Conservation (phyloP, 2,888 invertebrate genomes). For the Osmoderma eremita region DNA sequence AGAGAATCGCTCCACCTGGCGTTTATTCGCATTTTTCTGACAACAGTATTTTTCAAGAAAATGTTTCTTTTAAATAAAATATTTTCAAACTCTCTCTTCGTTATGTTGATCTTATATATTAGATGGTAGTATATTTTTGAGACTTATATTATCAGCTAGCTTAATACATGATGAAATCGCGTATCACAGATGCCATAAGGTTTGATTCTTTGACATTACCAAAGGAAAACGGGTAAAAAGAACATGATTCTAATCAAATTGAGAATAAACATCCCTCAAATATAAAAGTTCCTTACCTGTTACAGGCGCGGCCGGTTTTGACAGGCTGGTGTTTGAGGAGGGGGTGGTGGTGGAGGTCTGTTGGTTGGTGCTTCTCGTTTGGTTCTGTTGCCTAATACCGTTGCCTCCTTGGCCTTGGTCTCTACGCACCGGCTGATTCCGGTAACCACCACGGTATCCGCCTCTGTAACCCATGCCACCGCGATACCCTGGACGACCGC, state of each 20-base stretch:
- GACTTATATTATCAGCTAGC: too few species aligned
- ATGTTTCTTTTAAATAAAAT: too few species aligned
- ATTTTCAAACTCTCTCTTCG: too few species aligned
- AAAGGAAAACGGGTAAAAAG: background rate
- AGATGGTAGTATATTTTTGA: too few species aligned
- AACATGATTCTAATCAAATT: background rate
- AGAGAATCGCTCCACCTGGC: too few species aligned
- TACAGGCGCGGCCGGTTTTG: constrained; percentile 44
- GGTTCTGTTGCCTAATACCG: constrained; percentile 47
- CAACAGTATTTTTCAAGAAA: too few species aligned
- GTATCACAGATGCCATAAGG: too few species aligned
- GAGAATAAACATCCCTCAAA: background rate
- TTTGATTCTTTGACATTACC: too few species aligned
- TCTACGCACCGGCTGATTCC: constrained; percentile 52
- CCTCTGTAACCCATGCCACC: constrained; percentile 67
- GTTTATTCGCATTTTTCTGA: too few species aligned
- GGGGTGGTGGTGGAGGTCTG: background rate
- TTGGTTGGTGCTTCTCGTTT: constrained; percentile 52
- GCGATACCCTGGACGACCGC: constrained; percentile 71
- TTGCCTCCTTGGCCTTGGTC: constrained; percentile 44
- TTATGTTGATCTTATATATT: too few species aligned
- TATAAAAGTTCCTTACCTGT: constrained; percentile 27
- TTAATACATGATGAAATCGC: too few species aligned
- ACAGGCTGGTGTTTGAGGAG: constrained; percentile 51
- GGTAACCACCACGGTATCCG: constrained; percentile 64